Base-by-base conservation (phyloP, 2,113 vertebrate genomes). In the Osmerus eperlanus region DNA sequence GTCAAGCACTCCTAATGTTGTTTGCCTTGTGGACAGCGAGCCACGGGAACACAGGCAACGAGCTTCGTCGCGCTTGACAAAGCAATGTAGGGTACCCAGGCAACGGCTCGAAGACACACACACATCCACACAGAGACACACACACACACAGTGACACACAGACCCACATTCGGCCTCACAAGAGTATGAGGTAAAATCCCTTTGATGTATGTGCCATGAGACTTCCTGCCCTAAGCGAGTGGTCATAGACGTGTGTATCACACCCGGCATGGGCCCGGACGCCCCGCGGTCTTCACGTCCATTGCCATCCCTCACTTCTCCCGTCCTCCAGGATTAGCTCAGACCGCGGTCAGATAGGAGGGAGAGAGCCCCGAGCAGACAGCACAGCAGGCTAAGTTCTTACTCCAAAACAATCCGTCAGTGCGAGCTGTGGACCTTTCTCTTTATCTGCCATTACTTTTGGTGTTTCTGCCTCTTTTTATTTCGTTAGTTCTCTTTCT, bases 361-460 rank as follows among this genome's bases (percentile, higher is more conserved):
- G 67, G 64, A 88, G 74, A 81, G 69, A 85, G 81, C 85, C 83
- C 71, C 74, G 78, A 87, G 81, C 85, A 84, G 78, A 79, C 77
- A 84, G 81, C 78, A 67, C 81, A 84, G 67, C 81, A 73, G 72
- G 73, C 65, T 71, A 75, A 82, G 72, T 75, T 78, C 82, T 85
- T 84, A 75, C 83, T 88, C 85, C 81, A 85, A 85, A 84, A 82
- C 83, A 83, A 86, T 83, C 88, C 79, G 79, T 86, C 83, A 76
- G 73, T 81, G 81, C 83, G 61, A 71, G 77, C 77, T 79, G 73
- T 53, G 67, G 77, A 82, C 81, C 87, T 75, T 32, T 59, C 71
- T 53, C 51, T 47, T 28, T n/a, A 41, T 58, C 41, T 47, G 41
- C 41, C 41, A 0, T 47, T 47, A 9, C 41, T 12, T 12, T 47